phyloP scores from a whole-genome alignment of 2,797 vertebrate genomes.

The Enteromius trimaculatus region DNA sequence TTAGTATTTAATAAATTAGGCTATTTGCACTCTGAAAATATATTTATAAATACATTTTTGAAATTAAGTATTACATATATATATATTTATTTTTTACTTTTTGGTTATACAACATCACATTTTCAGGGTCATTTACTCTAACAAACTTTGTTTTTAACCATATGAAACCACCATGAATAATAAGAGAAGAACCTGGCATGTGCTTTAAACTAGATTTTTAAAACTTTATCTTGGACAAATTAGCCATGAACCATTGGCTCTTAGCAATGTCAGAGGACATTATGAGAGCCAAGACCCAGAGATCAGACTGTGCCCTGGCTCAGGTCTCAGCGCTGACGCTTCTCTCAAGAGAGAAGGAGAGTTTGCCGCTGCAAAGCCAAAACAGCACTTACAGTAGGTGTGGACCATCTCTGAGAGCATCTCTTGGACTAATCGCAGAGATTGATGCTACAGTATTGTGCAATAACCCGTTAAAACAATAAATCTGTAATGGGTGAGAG shows the following conservation, averaged over 20 bases:
- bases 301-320: background rate
- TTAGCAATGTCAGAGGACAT: background rate
- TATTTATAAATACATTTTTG: background rate
- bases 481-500: background rate
- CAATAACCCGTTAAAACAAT: conserved; percentile 12
- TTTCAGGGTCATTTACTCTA: background rate
- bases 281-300: background rate
- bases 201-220: no score
- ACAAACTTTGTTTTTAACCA: no score
- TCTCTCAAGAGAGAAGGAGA: conserved; percentile 25
- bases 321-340: background rate
- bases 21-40: background rate
- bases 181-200: background rate
- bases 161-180: background rate
- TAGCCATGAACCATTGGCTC: background rate
- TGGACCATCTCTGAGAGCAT: conserved; percentile 21
- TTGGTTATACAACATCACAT: background rate
- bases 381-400: conserved; percentile 32
- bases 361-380: conserved; percentile 2
- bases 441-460: background rate
- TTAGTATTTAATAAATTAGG: background rate
- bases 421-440: conserved; percentile 8
- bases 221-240: background rate
- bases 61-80: background rate
- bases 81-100: background rate